Percentiles rank a stretch among this genome's conserved stretches.
Evolutionary conservation across 2,888 invertebrate species (phyloP).

Genomic region (Portevinia maculata): DNA sequence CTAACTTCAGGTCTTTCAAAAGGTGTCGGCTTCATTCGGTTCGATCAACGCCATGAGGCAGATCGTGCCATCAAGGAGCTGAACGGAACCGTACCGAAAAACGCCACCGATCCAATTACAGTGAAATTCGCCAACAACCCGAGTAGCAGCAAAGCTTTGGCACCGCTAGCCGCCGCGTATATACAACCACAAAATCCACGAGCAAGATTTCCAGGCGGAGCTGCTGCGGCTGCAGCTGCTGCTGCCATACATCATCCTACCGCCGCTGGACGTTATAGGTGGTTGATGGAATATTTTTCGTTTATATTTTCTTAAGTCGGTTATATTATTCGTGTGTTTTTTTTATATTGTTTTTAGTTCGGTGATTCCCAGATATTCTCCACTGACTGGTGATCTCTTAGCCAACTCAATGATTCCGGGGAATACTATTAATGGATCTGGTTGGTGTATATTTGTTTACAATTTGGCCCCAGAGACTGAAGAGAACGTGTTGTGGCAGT

Average conservation of each 20-base stretch:
- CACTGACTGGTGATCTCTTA: constrained; percentile 92
- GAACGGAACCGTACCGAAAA: constrained; percentile 95
- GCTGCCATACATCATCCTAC: constrained; percentile 83
- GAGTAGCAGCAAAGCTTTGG: constrained; percentile 92
- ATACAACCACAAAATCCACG: constrained; percentile 90
- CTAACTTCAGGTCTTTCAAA: constrained; percentile 90
- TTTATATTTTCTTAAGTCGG: constrained; percentile 10
- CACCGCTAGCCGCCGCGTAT: constrained; percentile 93
- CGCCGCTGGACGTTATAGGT: constrained; percentile 82
- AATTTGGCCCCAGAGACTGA: constrained; percentile 98
- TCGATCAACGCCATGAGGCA: constrained; percentile 95
- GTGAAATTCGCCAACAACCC: constrained; percentile 98
- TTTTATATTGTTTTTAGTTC: constrained; percentile 77
- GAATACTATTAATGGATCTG: constrained; percentile 92
- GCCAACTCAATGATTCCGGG: constrained; percentile 91
- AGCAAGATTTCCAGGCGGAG: constrained; percentile 90
- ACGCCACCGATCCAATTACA: constrained; percentile 94
- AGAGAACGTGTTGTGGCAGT: constrained; percentile 97
- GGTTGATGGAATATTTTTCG: constrained; percentile 50
- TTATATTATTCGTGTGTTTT: constrained; percentile 20
- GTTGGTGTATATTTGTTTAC: constrained; percentile 94
- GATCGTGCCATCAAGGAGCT: constrained; percentile 95
- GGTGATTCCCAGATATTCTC: constrained; percentile 88
- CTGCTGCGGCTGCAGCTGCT: constrained; percentile 81
- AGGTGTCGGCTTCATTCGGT: constrained; percentile 97